Base-by-base conservation (phyloP, 2,113 vertebrate genomes). In the Morone saxatilis region DNA sequence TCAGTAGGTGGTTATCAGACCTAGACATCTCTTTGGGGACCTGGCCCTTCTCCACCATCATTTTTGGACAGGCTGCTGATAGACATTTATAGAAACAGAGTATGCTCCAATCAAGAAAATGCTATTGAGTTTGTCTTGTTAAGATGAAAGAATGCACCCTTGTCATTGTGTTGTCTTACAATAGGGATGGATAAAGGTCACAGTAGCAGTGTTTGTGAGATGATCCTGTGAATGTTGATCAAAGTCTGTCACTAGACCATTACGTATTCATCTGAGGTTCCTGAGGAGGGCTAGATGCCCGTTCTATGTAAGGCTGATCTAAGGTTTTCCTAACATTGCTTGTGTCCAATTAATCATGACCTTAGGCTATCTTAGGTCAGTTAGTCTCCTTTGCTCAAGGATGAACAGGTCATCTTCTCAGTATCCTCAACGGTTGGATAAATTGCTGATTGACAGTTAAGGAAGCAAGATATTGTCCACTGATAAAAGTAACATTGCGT, bases 1-100 rank as follows among this genome's bases (percentile, higher is more conserved):
- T 92, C 90, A 87, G 71, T 74, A 40, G 68, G 56, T 83, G 65
- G 48, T 83, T 92, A 93, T 93, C 92, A 84, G 84, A 68, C 25
- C 41, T 7, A 91, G 88, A 90, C 89, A 94, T 93, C 88, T 90
- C 82, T 86, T 22, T 48, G 47, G 71, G 79, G 61, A 87, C 54
- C 70, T 36, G 61, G 61, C n/a, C 41, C 72, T 57, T 86, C 78
- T 71, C 80, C 48, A 50, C 81, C 56, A 71, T 60, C 45, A 19
- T 83, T 77, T 63, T 85, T 60, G 80, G 74, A 80, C 66, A 60
- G 70, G 45, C 59, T 80, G 81, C 71, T 87, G 89, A 91, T 75
- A 72, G 91, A 89, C 86, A 86, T 76, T 75, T 76, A 69, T 75
- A 61, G 82, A 84, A 80, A 78, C 22, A 62, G 50, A 50, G 62